Percentiles rank a stretch among this genome's conserved stretches.
These are phyloP conservation scores for Drosophila willistoni DNA, from an alignment of 1,140 invertebrate genomes.

Conservation along the genomic window DNA sequence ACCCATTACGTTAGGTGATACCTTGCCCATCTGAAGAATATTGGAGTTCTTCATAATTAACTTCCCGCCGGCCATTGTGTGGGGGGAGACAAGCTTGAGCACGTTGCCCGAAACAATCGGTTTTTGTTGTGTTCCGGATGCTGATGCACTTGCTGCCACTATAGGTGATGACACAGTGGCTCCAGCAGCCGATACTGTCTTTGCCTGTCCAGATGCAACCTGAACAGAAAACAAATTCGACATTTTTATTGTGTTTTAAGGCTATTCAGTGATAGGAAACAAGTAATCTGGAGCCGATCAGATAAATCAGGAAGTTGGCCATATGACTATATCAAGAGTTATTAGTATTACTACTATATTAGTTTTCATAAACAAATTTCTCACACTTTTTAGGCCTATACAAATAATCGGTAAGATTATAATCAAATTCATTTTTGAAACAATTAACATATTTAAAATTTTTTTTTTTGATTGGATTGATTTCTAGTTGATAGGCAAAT, in stretches of 20 bases:
- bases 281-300: too few relatives aligned
- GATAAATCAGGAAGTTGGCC: too few relatives aligned
- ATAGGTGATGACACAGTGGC: not conserved
- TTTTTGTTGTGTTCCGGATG: constrained; percentile 54
- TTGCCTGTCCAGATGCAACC: constrained; percentile 84
- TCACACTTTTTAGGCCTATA: too few relatives aligned
- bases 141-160: constrained; percentile 84
- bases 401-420: too few relatives aligned
- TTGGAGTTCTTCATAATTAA: constrained; percentile 88
- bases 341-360: too few relatives aligned
- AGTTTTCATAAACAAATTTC: too few relatives aligned
- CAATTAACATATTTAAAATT: too few relatives aligned
- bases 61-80: constrained; percentile 84
- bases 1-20: constrained; percentile 81
- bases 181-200: constrained; percentile 17
- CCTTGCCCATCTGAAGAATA: constrained; percentile 86
- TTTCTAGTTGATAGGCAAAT: not conserved
- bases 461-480: too few relatives aligned
- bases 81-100: constrained; percentile 73
- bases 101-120: constrained; percentile 74
- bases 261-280: too few relatives aligned
- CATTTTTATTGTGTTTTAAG: not conserved
- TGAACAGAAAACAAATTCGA: not conserved
- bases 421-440: too few relatives aligned
- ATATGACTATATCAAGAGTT: too few relatives aligned